Evolutionary conservation across 1,140 invertebrate species (phyloP), one percentile per base, ranked within the genome.

Genomic region (Chrysoperla carnea): DNA sequence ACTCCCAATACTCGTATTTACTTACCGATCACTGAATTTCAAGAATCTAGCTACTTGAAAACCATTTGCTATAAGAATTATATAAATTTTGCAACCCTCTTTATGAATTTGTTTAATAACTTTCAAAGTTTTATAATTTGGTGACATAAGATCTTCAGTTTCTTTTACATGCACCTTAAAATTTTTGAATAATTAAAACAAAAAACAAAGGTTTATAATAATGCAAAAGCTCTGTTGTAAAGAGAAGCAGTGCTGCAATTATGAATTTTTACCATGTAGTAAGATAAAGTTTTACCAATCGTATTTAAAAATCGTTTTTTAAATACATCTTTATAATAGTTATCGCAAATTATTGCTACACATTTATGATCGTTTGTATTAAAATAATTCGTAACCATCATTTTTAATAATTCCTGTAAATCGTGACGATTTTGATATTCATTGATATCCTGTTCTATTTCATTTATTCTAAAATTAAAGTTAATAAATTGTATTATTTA

Each of bases 31-130:
- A 1, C 72, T 70, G 57, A 77, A 84, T 52, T 61, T 60, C 2
- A 88, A 53, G 14, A 87, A 66, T 47, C 75, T 55, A 0, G 68
- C 55, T 6, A 74, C 64, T 66, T 83, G 73, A 14, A 73, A 51
- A 6, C 75, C 80, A 60, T 84, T 84, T 1, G 75, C 58, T n/a
- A 86, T 57, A 11, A 84, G 63, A 47, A 86, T 73, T 36, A 86
- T 53, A 51, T 84, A 81, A 8, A 70, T 58, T 50, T 78, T 70
- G 52, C 84, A 88, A 12, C 75, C 73, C 13, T 72, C 65, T 48
- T 62, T 63, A 49, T 70, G 70, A 6, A 76, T 70, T 39, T 69
- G 59, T 8, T 55, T 50, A 28, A 85, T 54, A 5, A 73, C 63
- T 40, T 61, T 58, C 38, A 72, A 45, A 1, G 74, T 68, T 40